Conservation (phyloP, 92 coral and sea anemone genomes). For the Parazoanthus darwini region DNA sequence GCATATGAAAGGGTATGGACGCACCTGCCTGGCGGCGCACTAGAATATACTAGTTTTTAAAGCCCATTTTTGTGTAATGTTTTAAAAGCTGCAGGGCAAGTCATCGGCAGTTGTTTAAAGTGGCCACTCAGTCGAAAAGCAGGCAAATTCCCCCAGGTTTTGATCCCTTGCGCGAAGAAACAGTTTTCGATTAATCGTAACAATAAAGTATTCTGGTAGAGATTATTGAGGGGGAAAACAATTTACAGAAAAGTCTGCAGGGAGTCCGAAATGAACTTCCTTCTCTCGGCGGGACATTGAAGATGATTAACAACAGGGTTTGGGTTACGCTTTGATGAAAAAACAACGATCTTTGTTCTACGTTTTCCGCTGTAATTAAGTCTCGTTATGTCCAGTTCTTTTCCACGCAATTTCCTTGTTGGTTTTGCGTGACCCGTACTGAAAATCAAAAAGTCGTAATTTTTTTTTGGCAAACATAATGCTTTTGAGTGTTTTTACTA, state of each 20-base stretch:
- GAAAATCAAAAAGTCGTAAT: background rate
- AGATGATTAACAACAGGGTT: slow-evolving; percentile 20
- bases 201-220: slow-evolving; percentile 28
- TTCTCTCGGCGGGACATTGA: slow-evolving; percentile 24
- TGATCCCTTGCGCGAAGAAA: slow-evolving; percentile 7
- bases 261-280: slow-evolving; percentile 37
- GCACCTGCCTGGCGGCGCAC: slow-evolving; percentile 11
- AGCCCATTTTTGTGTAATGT: background rate
- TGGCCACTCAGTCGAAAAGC: background rate
- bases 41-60: background rate
- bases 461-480: background rate
- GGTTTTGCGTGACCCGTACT: background rate
- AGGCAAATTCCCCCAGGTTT: background rate
- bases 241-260: slow-evolving; percentile 28
- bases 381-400: slow-evolving; percentile 7
- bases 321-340: slow-evolving; percentile 31
- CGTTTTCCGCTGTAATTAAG: slow-evolving; percentile 36
- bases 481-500: background rate
- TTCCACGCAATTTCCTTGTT: background rate
- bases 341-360: slow-evolving; percentile 25
- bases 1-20: slow-evolving; percentile 73
- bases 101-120: background rate
- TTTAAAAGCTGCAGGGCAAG: background rate
- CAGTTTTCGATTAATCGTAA: slow-evolving; percentile 15
- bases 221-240: slow-evolving; percentile 24